phyloP scores from a whole-genome alignment of 2,113 vertebrate genomes.

The Epinephelus fuscoguttatus region DNA sequence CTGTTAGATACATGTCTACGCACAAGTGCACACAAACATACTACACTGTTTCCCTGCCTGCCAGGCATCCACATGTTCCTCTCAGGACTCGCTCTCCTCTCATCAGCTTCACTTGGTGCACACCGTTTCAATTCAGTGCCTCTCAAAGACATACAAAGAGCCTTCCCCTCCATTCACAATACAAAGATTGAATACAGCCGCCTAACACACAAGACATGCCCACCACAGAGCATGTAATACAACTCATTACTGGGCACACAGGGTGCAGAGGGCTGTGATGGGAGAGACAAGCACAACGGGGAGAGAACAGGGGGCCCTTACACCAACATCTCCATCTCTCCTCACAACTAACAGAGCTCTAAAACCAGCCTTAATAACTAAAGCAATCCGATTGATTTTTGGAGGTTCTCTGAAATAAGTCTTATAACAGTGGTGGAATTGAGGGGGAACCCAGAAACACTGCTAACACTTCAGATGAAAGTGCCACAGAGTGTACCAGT shows the following conservation, averaged over 20 bases:
- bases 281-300: conserved; percentile 64
- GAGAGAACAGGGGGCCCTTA: conserved; percentile 35
- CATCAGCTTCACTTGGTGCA: conserved; percentile 82
- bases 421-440: conserved; percentile 26
- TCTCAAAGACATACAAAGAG: conserved; percentile 82
- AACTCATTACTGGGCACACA: conserved; percentile 78
- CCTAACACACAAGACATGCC: conserved; percentile 75
- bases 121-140: conserved; percentile 80
- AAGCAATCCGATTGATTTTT: conserved; percentile 66
- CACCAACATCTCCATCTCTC: conserved; percentile 75
- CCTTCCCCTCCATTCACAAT: conserved; percentile 68
- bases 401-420: conserved; percentile 34
- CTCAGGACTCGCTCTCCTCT: conserved; percentile 74
- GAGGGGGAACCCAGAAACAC: conserved; percentile 29
- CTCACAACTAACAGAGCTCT: conserved; percentile 41
- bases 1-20: conserved; percentile 56
- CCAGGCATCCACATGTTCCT: conserved; percentile 77
- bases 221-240: conserved; percentile 82
- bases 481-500: background rate
- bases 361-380: conserved; percentile 72
- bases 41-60: conserved; percentile 61
- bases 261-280: conserved; percentile 71
- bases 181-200: conserved; percentile 75
- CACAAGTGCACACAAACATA: conserved; percentile 64
- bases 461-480: conserved; percentile 38